A percentile compares a stretch with the other conserved stretches of the same genome.
These are phyloP conservation scores for Sparus aurata DNA, from an alignment of 2,797 vertebrate species.

Conservation along the genomic window DNA sequence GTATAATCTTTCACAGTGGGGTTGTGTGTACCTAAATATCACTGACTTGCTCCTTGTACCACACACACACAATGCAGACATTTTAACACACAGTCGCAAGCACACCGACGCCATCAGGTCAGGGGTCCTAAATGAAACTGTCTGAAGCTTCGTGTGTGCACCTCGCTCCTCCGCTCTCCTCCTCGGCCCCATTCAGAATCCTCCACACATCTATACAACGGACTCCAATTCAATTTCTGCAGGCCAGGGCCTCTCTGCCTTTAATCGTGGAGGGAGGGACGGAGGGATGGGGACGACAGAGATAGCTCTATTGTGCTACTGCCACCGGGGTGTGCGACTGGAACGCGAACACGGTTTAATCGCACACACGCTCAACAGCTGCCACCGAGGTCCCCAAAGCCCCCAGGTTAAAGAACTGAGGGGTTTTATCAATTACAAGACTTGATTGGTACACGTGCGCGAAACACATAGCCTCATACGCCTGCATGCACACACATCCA, in stretches of 20 bases:
- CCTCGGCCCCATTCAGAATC: constrained; percentile 60
- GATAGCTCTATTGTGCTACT: constrained; percentile 84
- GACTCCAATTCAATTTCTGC: constrained; percentile 80
- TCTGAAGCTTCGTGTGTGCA: constrained; percentile 72
- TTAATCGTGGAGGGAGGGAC: constrained; percentile 53
- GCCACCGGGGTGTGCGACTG: constrained; percentile 74
- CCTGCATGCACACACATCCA: constrained; percentile 56
- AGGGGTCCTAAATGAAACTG: constrained; percentile 84
- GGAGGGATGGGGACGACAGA: constrained; percentile 60
- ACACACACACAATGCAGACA: not conserved
- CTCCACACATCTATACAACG: constrained; percentile 69
- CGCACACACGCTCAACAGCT: constrained; percentile 80
- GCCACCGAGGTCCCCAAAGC: constrained; percentile 74
- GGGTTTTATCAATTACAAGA: constrained; percentile 79
- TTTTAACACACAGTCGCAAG: constrained; percentile 20
- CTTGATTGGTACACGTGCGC: constrained; percentile 78
- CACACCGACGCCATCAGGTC: constrained; percentile 65
- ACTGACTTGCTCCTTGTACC: constrained; percentile 1
- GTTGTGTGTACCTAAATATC: not conserved
- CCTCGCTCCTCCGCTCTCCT: constrained; percentile 49
- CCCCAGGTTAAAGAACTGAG: constrained; percentile 78
- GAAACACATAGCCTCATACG: constrained; percentile 53
- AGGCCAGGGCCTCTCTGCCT: constrained; percentile 72
- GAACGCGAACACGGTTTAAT: constrained; percentile 80
- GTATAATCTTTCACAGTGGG: constrained; percentile 5